phyloP scores from a whole-genome alignment of 2,113 vertebrate species.

The Emydocephalus ijimae region DNA sequence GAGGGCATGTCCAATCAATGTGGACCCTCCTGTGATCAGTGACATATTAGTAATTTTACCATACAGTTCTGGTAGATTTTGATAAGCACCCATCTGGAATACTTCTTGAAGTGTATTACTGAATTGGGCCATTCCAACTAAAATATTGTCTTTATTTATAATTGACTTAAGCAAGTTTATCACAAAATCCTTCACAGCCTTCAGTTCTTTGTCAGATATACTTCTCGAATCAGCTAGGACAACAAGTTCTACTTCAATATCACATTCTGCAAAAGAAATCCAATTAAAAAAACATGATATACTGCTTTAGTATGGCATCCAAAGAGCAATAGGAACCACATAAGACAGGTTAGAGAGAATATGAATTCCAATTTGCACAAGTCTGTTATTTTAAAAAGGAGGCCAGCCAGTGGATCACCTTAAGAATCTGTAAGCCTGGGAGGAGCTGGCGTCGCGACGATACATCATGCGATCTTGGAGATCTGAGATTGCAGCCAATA shows the following conservation, averaged over 20 bases:
- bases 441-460: too few species aligned
- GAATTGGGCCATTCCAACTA: constrained; percentile 62
- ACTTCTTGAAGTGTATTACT: constrained; percentile 30
- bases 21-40: constrained; percentile 31
- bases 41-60: constrained; percentile 42
- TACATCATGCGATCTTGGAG: too few species aligned
- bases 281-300: not conserved
- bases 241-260: constrained; percentile 58
- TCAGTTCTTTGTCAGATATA: constrained; percentile 46
- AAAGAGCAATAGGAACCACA: not conserved
- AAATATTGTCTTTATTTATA: constrained; percentile 45
- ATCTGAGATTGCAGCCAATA: too few species aligned
- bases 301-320: not conserved
- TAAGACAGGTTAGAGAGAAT: not conserved
- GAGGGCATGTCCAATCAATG: constrained; percentile 52
- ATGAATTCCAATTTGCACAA: not conserved
- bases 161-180: constrained; percentile 50
- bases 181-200: constrained; percentile 59
- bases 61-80: constrained; percentile 14
- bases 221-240: constrained; percentile 68
- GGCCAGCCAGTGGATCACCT: not conserved
- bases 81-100: constrained; percentile 37
- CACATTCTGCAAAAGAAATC: constrained; percentile 55
- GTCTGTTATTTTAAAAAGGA: not conserved
- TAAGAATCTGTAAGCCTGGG: not conserved